Evolutionary conservation across 2,113 vertebrate species (phyloP).

Genomic region (Clarias gariepinus): DNA sequence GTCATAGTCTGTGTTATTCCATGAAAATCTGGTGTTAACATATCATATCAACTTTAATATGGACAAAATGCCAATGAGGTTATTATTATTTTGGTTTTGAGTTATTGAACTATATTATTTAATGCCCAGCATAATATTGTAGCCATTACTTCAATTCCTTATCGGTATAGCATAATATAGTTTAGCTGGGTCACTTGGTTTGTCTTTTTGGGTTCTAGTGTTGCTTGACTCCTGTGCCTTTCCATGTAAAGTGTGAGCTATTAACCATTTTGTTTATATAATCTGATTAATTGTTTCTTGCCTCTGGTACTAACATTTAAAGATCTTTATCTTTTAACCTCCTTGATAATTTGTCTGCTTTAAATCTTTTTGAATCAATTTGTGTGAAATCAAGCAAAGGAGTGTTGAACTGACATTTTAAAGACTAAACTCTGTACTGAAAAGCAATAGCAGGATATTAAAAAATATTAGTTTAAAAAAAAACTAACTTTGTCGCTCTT

Average conservation of each 20-base stretch:
- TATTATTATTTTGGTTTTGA: constrained; percentile 1
- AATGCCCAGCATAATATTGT: constrained; percentile 26
- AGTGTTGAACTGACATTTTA: constrained; percentile 85
- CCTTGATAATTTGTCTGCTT: constrained; percentile 79
- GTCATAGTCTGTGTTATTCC: constrained; percentile 9
- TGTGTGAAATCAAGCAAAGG: constrained; percentile 62
- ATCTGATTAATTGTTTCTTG: constrained; percentile 95
- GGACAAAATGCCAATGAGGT: constrained; percentile 12
- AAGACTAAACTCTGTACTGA: constrained; percentile 77
- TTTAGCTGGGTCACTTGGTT: constrained; percentile 60
- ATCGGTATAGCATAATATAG: constrained; percentile 51
- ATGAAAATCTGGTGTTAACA: not conserved
- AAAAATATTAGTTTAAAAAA: constrained; percentile 83
- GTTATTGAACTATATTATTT: constrained; percentile 31
- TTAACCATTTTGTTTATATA: constrained; percentile 74
- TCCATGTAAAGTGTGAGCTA: constrained; percentile 65
- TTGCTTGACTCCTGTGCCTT: constrained; percentile 95
- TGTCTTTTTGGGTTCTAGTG: constrained; percentile 75
- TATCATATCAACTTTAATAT: constrained; percentile 6
- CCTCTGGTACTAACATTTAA: constrained; percentile 95
- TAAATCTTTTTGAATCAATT: constrained; percentile 79
- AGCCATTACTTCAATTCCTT: constrained; percentile 26
- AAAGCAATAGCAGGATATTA: constrained; percentile 65
- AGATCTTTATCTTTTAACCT: constrained; percentile 95
- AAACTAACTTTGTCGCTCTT: constrained; percentile 81